These are phyloP conservation scores for Lampropteryx suffumata DNA, from an alignment of 2,888 invertebrate species.

Conservation along the genomic window DNA sequence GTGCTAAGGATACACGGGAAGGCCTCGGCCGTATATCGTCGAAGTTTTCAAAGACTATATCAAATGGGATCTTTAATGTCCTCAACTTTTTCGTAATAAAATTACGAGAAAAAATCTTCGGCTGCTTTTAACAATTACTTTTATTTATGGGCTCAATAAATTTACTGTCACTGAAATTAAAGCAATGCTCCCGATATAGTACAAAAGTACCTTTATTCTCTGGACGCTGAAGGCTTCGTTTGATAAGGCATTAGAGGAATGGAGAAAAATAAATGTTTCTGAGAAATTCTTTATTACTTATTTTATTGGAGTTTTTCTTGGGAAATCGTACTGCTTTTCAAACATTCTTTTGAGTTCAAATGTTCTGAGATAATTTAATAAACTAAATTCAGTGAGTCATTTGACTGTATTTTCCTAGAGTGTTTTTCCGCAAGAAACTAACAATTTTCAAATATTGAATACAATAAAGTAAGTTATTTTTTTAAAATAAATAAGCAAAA, in stretches of 20 bases:
- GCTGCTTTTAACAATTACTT: slow-evolving; percentile 72
- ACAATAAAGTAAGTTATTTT: too few relatives aligned
- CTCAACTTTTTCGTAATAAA: slow-evolving; percentile 73
- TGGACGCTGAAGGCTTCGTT: slow-evolving; percentile 47
- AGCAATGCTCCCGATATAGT: slow-evolving; percentile 59
- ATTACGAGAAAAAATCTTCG: slow-evolving; percentile 70
- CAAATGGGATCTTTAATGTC: slow-evolving; percentile 61
- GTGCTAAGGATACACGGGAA: neutral
- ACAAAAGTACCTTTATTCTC: slow-evolving; percentile 59
- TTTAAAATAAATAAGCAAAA: too few relatives aligned
- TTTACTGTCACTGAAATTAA: slow-evolving; percentile 68
- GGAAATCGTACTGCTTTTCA: slow-evolving; percentile 6
- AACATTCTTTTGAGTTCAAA: slow-evolving; percentile 1
- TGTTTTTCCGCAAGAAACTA: too few relatives aligned
- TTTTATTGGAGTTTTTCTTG: slow-evolving; percentile 22
- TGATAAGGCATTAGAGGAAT: slow-evolving; percentile 35
- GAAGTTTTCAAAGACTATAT: slow-evolving; percentile 46
- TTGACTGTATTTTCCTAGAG: too few relatives aligned
- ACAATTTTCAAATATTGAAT: too few relatives aligned
- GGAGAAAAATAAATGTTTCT: slow-evolving; percentile 30
- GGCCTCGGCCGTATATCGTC: slow-evolving; percentile 7
- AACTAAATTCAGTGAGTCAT: too few relatives aligned
- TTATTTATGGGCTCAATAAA: slow-evolving; percentile 74
- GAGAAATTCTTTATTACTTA: slow-evolving; percentile 26
- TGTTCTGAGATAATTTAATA: neutral